These are phyloP conservation scores for Tachina grossa DNA, from an alignment of 2,888 invertebrate species.

Conservation along the genomic window DNA sequence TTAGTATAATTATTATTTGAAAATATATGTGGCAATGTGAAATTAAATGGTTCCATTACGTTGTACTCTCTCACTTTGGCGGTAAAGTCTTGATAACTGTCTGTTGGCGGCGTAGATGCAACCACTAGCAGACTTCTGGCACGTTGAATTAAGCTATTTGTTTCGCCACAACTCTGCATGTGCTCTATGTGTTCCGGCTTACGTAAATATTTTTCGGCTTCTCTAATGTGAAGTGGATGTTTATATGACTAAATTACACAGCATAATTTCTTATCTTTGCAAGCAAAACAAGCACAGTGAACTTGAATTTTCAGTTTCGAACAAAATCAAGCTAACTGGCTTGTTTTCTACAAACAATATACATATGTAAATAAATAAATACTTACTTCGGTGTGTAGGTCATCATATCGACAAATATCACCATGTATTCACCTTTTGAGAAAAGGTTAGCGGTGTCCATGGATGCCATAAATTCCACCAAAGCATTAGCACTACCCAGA, in stretches of 20 bases:
- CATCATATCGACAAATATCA: conserved; percentile 96
- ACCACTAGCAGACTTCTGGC: conserved; percentile 94
- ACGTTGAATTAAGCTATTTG: conserved; percentile 84
- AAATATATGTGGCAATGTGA: conserved; percentile 86
- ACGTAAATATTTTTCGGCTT: conserved; percentile 91
- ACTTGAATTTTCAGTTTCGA: conserved; percentile 14
- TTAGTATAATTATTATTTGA: conserved; percentile 83
- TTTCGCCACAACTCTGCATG: conserved; percentile 85
- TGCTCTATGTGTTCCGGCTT: conserved; percentile 85
- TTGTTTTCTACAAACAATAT: conserved; percentile 36
- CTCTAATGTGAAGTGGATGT: conserved; percentile 80
- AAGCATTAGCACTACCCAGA: conserved; percentile 91
- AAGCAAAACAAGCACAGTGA: conserved; percentile 37
- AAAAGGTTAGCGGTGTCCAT: conserved; percentile 95
- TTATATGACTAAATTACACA: conserved; percentile 64
- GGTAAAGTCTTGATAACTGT: conserved; percentile 90
- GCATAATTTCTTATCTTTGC: conserved; percentile 38
- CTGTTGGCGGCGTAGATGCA: conserved; percentile 92
- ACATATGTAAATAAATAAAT: conserved; percentile 10
- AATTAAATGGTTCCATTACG: conserved; percentile 90
- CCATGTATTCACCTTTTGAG: conserved; percentile 96
- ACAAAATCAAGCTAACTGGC: conserved; percentile 27
- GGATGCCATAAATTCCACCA: conserved; percentile 95
- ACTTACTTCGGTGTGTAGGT: conserved; percentile 88
- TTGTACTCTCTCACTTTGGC: conserved; percentile 91